Conservation (phyloP, 37 sponge, comb jelly and placozoan genomes). For the Lycopodina hypogea region DNA sequence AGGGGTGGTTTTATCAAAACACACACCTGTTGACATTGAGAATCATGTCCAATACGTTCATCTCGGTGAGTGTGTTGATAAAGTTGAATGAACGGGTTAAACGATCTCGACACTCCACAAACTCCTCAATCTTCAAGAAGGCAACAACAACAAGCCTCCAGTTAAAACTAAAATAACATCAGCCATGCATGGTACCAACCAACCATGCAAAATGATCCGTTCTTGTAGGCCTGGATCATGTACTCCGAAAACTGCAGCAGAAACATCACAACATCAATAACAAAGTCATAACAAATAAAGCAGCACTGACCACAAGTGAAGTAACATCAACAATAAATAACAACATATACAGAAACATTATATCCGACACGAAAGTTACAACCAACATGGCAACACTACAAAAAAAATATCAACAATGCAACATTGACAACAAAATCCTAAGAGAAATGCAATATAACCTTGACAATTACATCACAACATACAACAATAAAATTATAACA, state of each 20-base stretch:
- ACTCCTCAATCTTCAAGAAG: conserved; percentile 42
- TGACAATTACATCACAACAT: too few relatives aligned
- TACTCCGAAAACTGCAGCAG: conserved; percentile 69
- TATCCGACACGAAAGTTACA: too few relatives aligned
- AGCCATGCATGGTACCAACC: not conserved
- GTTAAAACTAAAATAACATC: not conserved
- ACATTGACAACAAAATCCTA: too few relatives aligned
- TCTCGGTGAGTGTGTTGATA: conserved; percentile 38
- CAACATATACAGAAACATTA: too few relatives aligned
- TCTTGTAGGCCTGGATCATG: conserved; percentile 77
- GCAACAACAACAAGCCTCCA: not conserved
- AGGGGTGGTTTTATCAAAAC: too few relatives aligned
- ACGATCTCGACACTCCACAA: conserved; percentile 46
- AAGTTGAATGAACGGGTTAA: conserved; percentile 43
- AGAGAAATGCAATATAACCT: too few relatives aligned
- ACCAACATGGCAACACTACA: too few relatives aligned
- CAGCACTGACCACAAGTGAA: not conserved
- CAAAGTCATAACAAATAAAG: not conserved
- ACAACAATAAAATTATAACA: too few relatives aligned
- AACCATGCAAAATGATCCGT: conserved; percentile 79
- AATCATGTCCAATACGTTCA: conserved; percentile 37
- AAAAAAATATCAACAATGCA: too few relatives aligned
- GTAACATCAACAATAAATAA: not conserved
- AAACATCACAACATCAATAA: not conserved
- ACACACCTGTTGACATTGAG: conserved; percentile 33